phyloP scores from a whole-genome alignment of 1,140 invertebrate genomes.

The Steinernema khuongi region DNA sequence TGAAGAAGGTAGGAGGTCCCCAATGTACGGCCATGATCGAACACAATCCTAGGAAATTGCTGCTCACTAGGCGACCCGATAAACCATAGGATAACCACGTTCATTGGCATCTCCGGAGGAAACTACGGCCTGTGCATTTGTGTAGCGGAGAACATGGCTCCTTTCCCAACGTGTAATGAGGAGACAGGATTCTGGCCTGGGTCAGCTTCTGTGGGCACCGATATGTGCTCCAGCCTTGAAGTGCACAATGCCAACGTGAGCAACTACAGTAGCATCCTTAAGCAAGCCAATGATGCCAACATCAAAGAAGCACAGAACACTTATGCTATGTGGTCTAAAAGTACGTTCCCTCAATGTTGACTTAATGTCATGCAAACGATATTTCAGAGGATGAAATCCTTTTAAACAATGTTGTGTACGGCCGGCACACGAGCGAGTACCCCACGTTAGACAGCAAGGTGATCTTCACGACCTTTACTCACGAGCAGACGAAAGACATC shows the following conservation, averaged over 20 bases:
- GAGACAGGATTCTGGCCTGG: conserved; percentile 35
- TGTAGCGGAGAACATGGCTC: background rate
- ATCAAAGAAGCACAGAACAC: conserved; percentile 25
- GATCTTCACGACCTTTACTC: conserved; percentile 24
- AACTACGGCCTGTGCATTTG: conserved; percentile 36
- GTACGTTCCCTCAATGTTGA: conserved; percentile 23
- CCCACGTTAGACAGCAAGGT: conserved; percentile 22
- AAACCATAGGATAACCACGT: conserved; percentile 24
- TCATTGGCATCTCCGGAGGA: conserved; percentile 32
- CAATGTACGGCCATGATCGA: background rate
- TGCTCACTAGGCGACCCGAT: conserved; percentile 25
- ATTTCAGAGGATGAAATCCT: conserved; percentile 31
- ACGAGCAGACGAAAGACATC: conserved; percentile 36
- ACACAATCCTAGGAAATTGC: background rate
- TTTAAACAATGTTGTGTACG: conserved; percentile 27
- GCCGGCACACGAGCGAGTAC: conserved; percentile 19
- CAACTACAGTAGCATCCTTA: conserved; percentile 24
- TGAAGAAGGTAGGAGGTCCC: conserved; percentile 18
- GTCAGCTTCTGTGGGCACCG: conserved; percentile 22
- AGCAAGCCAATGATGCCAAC: conserved; percentile 25
- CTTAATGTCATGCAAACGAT: background rate
- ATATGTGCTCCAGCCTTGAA: conserved; percentile 26
- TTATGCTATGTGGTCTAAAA: conserved; percentile 22
- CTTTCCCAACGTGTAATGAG: conserved; percentile 22
- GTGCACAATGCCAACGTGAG: conserved; percentile 16